Evolutionary conservation across 1,140 invertebrate species (phyloP), one percentile per base, ranked within the genome.

Genomic region (Chionoecetes opilio): DNA sequence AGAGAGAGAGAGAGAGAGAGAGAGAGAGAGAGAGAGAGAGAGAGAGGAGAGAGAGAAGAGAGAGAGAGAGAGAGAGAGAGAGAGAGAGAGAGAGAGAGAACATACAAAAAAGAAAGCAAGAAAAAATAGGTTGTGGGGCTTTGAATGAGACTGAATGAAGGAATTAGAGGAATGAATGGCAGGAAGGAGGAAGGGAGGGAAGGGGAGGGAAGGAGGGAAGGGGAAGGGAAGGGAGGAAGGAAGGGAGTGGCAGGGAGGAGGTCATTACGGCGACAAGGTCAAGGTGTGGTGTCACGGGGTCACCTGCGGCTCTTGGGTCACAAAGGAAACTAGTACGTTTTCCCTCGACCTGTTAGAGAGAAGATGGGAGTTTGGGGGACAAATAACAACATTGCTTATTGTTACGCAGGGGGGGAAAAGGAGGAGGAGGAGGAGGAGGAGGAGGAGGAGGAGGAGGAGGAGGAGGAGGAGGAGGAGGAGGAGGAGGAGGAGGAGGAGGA

Each of bases 201-300:
- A 6, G 26, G 53, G 21, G n/a, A 8, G 63, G 21, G 63, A n/a
- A 21, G 26, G 63, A n/a, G n/a, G 14, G 14, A n/a, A 21, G 63
- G 63, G n/a, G n/a, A 26, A 5, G 63, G 63, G n/a, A 21, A n/a
- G 63, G n/a, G 63, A n/a, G 63, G 21, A 26, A 26, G n/a, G 63
- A n/a, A 21, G 6, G 63, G 63, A 3, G 8, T 5, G 63, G 21
- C 6, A 26, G 21, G 21, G 11, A 8, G 63, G 21, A 21, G 21
- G 21, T 75, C 63, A 75, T 75, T 75, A 75, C 63, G n/a, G 63
- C 21, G 63, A 75, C 63, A 75, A 75, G 63, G 63, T 75, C 63
- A 75, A 75, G 63, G 63, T 75, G 63, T 75, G 63, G 63, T n/a
- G 63, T 75, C 63, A 75, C n/a, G 63, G 21, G 63, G 63, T 75